Percentiles rank a stretch among this genome's conserved stretches.
Conservation (phyloP, 2,113 vertebrate genomes). For the Macaca mulatta region DNA sequence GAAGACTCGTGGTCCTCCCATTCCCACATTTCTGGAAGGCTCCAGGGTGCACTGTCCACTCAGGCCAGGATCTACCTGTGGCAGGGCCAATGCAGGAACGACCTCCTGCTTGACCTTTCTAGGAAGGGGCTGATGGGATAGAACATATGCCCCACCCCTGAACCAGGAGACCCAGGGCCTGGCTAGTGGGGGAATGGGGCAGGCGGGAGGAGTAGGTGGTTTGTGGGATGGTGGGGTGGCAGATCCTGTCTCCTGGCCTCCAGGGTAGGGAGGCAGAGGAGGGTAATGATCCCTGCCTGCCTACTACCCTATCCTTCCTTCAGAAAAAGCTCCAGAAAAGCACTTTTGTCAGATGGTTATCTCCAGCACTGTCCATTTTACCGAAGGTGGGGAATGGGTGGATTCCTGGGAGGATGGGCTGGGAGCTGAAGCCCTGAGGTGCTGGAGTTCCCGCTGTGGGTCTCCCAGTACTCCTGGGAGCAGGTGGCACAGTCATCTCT, state of each 20-base stretch:
- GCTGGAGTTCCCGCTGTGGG: neutral
- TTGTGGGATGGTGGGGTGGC: neutral
- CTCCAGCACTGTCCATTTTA: neutral
- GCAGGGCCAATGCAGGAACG: neutral
- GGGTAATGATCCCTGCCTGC: neutral
- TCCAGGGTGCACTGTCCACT: neutral
- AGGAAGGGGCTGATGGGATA: rapidly evolving
- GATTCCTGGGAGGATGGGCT: neutral
- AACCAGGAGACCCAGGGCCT: neutral
- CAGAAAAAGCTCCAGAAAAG: conserved; percentile 2
- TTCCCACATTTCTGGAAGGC: neutral
- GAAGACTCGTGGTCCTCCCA: neutral
- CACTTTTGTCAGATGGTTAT: neutral
- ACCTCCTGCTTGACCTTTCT: neutral
- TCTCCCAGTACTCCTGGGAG: neutral
- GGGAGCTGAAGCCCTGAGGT: neutral
- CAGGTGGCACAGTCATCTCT: neutral
- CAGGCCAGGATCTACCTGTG: neutral
- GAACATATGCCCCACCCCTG: rapidly evolving
- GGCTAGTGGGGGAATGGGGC: neutral
- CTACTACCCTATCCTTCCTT: neutral
- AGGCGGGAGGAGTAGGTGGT: neutral
- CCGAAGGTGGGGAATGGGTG: neutral
- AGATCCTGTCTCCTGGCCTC: conserved; percentile 22
- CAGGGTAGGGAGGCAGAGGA: neutral